Evolutionary conservation across 2,113 vertebrate genomes (phyloP).

Genomic region (Mesoclemmys tuberculata): DNA sequence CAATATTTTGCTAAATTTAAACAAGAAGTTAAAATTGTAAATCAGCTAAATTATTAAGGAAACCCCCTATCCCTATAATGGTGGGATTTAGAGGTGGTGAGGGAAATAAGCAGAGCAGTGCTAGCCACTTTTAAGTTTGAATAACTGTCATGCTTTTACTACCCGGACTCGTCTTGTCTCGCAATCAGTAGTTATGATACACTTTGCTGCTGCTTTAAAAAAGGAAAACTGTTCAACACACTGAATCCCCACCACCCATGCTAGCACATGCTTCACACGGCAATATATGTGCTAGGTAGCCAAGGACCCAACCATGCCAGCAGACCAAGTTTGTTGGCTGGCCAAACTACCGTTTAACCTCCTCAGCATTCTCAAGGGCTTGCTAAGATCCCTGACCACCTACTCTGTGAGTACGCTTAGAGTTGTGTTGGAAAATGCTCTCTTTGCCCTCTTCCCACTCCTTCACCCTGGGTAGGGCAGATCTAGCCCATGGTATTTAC

Average conservation of each 20-base stretch:
- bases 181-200: not conserved
- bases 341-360: not conserved
- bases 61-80: not conserved
- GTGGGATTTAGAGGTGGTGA: not conserved
- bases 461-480: not conserved
- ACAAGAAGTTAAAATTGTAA: not conserved
- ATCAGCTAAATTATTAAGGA: not conserved
- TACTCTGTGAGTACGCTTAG: not conserved
- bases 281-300: not conserved
- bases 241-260: not conserved
- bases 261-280: not conserved
- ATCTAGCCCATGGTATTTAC: not conserved
- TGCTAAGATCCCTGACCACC: not conserved
- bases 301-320: not conserved
- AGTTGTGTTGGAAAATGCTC: not conserved
- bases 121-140: not conserved
- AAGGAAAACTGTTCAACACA: not conserved
- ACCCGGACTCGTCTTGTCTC: too few relatives aligned
- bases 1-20: not conserved
- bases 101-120: not conserved
- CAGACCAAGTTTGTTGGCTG: not conserved
- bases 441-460: not conserved
- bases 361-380: not conserved
- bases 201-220: not conserved
- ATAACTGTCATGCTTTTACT: not conserved